phyloP scores from a whole-genome alignment of 2,797 vertebrate species.

The Galago senegalensis region DNA sequence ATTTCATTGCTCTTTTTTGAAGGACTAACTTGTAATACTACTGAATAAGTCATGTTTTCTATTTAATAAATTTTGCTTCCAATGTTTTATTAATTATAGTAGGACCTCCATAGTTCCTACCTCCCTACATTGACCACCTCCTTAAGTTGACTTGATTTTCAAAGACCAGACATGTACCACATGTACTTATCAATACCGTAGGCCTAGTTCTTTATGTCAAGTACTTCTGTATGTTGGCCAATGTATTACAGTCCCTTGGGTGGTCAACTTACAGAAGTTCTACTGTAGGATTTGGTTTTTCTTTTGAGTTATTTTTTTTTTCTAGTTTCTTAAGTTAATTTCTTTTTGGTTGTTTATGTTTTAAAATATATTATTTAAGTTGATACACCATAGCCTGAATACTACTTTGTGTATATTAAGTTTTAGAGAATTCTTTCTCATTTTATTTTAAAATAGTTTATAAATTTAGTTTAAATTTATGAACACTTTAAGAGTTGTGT shows the following conservation, averaged over 20 bases:
- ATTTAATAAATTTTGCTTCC: background rate
- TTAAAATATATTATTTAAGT: background rate
- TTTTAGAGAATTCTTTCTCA: constrained; percentile 41
- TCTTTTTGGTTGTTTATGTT: background rate
- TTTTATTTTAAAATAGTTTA: constrained; percentile 39
- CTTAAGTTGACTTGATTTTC: too few relatives aligned
- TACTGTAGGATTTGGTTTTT: background rate
- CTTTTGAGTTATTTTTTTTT: background rate
- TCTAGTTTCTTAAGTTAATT: constrained; percentile 35
- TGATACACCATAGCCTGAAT: background rate
- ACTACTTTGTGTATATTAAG: background rate
- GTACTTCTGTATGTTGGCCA: too few relatives aligned
- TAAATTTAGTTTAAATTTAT: constrained; percentile 29
- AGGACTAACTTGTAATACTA: constrained; percentile 2
- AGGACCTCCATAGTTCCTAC: too few relatives aligned
- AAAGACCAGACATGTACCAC: too few relatives aligned
- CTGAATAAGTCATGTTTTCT: background rate
- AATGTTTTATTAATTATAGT: background rate
- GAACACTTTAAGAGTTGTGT: background rate
- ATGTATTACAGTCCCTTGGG: too few relatives aligned
- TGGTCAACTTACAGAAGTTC: too few relatives aligned
- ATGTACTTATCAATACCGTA: too few relatives aligned
- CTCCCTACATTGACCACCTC: too few relatives aligned
- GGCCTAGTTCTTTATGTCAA: too few relatives aligned
- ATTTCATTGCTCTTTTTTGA: constrained; percentile 31